phyloP scores from a whole-genome alignment of 2,113 vertebrate species.

The Crypturellus undulatus region DNA sequence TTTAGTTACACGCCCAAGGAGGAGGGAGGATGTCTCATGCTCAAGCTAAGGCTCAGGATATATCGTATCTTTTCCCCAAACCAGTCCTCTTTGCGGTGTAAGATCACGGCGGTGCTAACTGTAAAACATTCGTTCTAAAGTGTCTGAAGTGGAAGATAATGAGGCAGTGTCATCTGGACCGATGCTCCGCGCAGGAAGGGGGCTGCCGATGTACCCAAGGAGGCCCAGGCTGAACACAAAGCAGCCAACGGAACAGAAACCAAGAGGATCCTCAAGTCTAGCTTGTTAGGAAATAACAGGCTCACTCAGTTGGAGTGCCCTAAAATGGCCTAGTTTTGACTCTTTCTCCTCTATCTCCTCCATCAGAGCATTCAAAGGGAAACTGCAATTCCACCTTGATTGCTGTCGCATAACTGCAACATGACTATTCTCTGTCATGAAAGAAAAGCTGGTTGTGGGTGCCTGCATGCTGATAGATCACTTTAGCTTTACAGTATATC shows the following conservation, averaged over 20 bases:
- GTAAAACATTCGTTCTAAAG: conserved; percentile 57
- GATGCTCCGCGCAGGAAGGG: conserved; percentile 51
- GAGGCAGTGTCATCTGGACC: conserved; percentile 35
- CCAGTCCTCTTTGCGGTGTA: conserved; percentile 25
- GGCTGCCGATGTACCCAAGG: neutral
- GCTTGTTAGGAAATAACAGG: conserved; percentile 9
- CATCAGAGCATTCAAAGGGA: conserved; percentile 60
- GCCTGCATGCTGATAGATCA: conserved; percentile 61
- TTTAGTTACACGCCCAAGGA: neutral
- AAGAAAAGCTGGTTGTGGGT: conserved; percentile 63
- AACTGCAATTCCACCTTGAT: conserved; percentile 61
- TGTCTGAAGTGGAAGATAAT: neutral
- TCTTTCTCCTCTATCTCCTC: conserved; percentile 45
- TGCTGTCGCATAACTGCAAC: conserved; percentile 44
- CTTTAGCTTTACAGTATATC: conserved; percentile 64
- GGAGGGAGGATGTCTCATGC: conserved; percentile 22
- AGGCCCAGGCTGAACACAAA: conserved; percentile 38
- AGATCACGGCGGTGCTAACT: conserved; percentile 33
- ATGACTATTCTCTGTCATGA: conserved; percentile 59
- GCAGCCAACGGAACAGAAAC: conserved; percentile 64
- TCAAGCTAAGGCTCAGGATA: conserved; percentile 16
- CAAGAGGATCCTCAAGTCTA: conserved; percentile 34
- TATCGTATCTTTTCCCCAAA: conserved; percentile 22
- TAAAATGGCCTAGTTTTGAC: conserved; percentile 59
- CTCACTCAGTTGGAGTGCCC: conserved; percentile 5